Base-by-base conservation (phyloP, 2,113 vertebrate species). In the Triplophysa rosa region DNA sequence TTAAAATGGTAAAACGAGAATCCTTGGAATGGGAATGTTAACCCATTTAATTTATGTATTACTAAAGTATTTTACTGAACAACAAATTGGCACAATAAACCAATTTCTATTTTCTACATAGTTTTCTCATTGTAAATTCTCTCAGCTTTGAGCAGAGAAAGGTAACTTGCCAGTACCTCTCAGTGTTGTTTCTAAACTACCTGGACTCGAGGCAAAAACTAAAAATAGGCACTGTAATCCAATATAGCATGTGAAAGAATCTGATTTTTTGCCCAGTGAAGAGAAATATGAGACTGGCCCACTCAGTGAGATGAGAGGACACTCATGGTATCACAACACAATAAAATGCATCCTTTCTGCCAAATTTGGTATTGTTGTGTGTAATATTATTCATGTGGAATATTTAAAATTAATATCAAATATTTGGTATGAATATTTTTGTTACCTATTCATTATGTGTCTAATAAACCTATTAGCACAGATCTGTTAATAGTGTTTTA, bases 161-260 rank as follows among this genome's bases (percentile, higher is more conserved):
- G 83, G 80, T 79, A 70, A 70, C 68, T 73, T 73, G 63, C 68
- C 69, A 75, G 62, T 68, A 84, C 59, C 37, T 56, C 75, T 69
- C 73, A 80, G 37, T 78, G 74, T 33, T 81, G 67, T 64, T 72
- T 74, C 69, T 71, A 67, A 81, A 63, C 19, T 78, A 52, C 58
- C 67, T 62, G 61, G 16, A 73, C 79, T 67, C 11, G 7, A 66
- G 45, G 76, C 75, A n/a, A 62, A 29, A 59, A 56, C 83, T 75
- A 75, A 81, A 81, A 81, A 78, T 81, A 77, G 68, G 29, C 23
- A 37, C 45, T 61, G 54, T 74, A 79, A 64, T 75, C 68, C 23
- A 68, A 75, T 67, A 78, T 42, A 79, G 47, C 16, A 12, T 56
- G 67, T 61, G 33, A 45, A 71, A 45, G 6, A 65, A 52, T 24